Percentiles rank a stretch among this genome's conserved stretches.
phyloP scores from a whole-genome alignment of 2,888 invertebrate genomes.

The Aradus depressus region DNA sequence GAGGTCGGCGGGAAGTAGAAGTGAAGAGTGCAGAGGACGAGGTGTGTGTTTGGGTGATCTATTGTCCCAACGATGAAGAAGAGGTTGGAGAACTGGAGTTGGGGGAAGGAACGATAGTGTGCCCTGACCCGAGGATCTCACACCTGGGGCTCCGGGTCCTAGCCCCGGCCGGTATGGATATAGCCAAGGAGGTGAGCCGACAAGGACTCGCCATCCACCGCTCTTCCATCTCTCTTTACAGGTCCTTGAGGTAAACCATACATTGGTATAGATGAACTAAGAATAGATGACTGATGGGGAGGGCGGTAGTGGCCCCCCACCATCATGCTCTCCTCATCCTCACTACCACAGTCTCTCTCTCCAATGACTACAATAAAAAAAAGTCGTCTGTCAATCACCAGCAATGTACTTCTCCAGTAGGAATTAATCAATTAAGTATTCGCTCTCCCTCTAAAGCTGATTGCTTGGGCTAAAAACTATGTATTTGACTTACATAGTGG shows the following conservation, averaged over 20 bases:
- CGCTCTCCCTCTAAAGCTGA: too few species aligned
- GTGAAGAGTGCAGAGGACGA: constrained; percentile 23
- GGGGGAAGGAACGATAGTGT: constrained; percentile 15
- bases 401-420: too few species aligned
- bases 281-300: too few species aligned
- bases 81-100: constrained; percentile 17
- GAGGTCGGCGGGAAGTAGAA: constrained; percentile 11
- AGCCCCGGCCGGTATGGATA: constrained; percentile 12
- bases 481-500: too few species aligned
- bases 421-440: too few species aligned
- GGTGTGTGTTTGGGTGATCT: constrained; percentile 21
- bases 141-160: constrained; percentile 20
- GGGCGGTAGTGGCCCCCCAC: too few species aligned
- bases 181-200: neutral
- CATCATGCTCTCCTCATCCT: too few species aligned
- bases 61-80: constrained; percentile 12
- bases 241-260: neutral
- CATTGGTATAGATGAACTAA: too few species aligned
- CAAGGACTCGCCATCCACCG: neutral
- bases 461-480: too few species aligned
- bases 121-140: constrained; percentile 22
- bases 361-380: too few species aligned
- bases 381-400: too few species aligned
- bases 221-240: neutral
- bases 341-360: too few species aligned